These are phyloP conservation scores for Psylliodes chrysocephalus DNA, from an alignment of 2,888 invertebrate species.

Conservation along the genomic window DNA sequence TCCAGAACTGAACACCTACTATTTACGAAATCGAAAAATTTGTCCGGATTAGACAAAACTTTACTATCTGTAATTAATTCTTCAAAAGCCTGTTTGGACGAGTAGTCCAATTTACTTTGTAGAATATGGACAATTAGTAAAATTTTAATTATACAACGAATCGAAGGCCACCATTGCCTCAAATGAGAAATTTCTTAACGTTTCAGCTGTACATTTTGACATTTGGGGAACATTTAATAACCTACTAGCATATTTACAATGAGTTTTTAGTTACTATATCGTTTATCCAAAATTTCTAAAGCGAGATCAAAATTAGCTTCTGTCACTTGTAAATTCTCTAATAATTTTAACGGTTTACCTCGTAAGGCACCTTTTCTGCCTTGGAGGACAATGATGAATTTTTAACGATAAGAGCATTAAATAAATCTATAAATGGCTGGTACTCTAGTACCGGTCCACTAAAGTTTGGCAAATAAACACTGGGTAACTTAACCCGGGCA, in stretches of 20 bases:
- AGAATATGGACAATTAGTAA: neutral
- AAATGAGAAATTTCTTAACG: too few relatives aligned
- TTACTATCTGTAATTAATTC: neutral
- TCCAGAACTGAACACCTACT: neutral
- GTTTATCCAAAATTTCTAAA: too few relatives aligned
- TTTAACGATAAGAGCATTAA: neutral
- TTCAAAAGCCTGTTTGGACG: neutral
- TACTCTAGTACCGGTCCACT: neutral
- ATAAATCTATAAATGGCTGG: neutral
- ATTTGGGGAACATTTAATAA: too few relatives aligned
- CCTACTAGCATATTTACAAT: too few relatives aligned
- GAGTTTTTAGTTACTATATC: too few relatives aligned
- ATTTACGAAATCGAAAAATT: conserved; percentile 6
- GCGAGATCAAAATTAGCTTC: too few relatives aligned
- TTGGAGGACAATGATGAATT: neutral
- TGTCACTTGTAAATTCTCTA: neutral
- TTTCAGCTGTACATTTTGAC: too few relatives aligned
- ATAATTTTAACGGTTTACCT: neutral
- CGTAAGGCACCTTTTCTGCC: neutral
- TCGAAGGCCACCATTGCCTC: too few relatives aligned
- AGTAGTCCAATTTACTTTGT: neutral
- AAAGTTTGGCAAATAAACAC: neutral
- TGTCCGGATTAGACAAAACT: too few relatives aligned
- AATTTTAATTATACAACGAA: too few relatives aligned
- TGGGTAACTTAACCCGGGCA: neutral